Base-by-base conservation (phyloP, 2,797 vertebrate species). In the Merluccius polli region DNA sequence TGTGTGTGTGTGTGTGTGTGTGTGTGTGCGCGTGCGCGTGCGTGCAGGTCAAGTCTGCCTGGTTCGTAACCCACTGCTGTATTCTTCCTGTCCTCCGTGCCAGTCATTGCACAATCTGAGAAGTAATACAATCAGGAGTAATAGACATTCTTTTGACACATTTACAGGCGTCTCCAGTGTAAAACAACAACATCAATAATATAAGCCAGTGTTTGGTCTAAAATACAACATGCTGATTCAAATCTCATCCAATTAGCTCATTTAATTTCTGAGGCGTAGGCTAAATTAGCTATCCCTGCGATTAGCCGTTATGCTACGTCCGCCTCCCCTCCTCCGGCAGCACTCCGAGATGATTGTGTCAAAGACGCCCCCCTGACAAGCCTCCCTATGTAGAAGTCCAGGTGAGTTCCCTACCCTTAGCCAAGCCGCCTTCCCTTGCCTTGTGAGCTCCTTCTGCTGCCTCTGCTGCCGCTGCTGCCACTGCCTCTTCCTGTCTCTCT, bases 321-420 rank as follows among this genome's bases (percentile, higher is more conserved):
- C 82, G 63, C 75, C 75, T 88, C 84, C 90, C 88, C 84, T 86
- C 84, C 87, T 89, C 79, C 91, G 88, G 92, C 92, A 88, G 88
- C 87, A 86, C 89, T 87, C 87, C 89, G 85, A 90, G 93, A 91
- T 85, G 87, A 81, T 84, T 87, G 88, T 87, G 83, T 94, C 89
- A 91, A 89, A 91, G 93, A 94, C 86, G 93, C 88, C 89, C 91
- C 85, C 85, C 86, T 90, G 92, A 90, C 85, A 81, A 87, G 91
- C 83, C 86, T 86, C 88, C 85, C 86, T 90, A 72, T 88, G 84
- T 91, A 91, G 85, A 87, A 81, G 85, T 83, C 88, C 92, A 94
- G 94, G 94, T 94, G 93, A 95, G 94, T 94, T 79, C 86, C 81
- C 83, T 83, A 78, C 79, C 82, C 86, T 82, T 82, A 91, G 88